Base-by-base conservation (phyloP, 2,888 invertebrate genomes). In the Trypoxylon attenuatum region DNA sequence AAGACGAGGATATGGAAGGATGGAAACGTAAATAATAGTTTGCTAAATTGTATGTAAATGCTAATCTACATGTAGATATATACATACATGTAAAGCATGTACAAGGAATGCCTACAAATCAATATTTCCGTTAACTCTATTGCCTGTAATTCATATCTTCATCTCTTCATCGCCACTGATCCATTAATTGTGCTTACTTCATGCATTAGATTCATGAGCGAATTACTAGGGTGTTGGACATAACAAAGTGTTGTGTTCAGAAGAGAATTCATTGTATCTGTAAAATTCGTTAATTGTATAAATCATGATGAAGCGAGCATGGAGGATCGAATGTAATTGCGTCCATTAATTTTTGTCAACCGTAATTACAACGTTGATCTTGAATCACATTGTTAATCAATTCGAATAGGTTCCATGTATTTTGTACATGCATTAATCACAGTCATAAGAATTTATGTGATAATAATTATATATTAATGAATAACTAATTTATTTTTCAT, bases 11-110 rank as follows among this genome's bases (percentile, higher is more conserved):
- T 63, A 73, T 81, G 54, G 66, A 71, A 58, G 82, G 80, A 63
- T 85, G 86, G 85, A 87, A 87, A 87, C 86, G 87, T 87, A 88
- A 88, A 78, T 81, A 80, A 71, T 69, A 51, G 8, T 29, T 47
- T 45, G 42, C 52, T 55, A 41, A 51, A 57, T 59, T 52, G 45
- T 53, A 50, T 45, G 21, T 50, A 55, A 25, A 45, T 25, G 10
- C 10, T 10, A 10, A 33, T 13, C 33, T 13, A 27, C 27, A 0
- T 21, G 19, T 50, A 55, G 29, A 45, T 25, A 27, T 27, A 27
- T 27, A 33, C 33, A 29, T 13, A 27, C 27, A 0, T 21, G 19
- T 42, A 18, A 29, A 46, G 13, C 38, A 57, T 39, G 49, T 38
- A 46, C 19, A 53, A 25, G n/a, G n/a, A n/a, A n/a, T n/a, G n/a